Evolutionary conservation across 2,888 invertebrate species (phyloP).

Genomic region (Biston stratarius): DNA sequence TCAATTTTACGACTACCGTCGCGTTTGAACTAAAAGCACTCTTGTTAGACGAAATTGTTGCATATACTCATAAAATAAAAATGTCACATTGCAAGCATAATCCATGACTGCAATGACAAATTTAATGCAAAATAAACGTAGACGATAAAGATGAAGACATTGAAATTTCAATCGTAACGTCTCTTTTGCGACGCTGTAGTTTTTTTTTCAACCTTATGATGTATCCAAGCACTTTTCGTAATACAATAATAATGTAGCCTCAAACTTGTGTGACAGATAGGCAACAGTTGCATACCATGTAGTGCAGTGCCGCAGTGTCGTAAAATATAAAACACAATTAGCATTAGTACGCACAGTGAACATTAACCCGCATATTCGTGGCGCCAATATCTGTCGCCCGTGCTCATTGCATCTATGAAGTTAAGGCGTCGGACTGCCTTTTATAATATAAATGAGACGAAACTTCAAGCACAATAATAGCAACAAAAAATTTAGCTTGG

Average conservation of each 20-base stretch:
- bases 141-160: constrained; percentile 1
- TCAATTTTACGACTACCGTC: constrained; percentile 26
- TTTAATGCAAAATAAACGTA: not conserved
- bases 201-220: constrained; percentile 1
- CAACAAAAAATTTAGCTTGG: not conserved
- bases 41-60: constrained; percentile 24
- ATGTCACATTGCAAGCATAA: constrained; percentile 13
- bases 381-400: constrained; percentile 67
- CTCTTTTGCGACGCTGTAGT: not conserved
- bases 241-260: constrained; percentile 28
- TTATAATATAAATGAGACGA: not conserved
- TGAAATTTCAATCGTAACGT: not conserved
- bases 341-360: constrained; percentile 53
- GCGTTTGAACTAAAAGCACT: constrained; percentile 24
- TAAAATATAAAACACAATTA: constrained; percentile 49
- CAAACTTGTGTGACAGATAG: constrained; percentile 38
- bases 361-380: constrained; percentile 75
- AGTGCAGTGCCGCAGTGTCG: constrained; percentile 38
- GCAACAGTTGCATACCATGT: constrained; percentile 48
- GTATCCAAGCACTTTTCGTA: constrained; percentile 2
- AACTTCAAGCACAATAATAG: not conserved
- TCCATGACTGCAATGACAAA: constrained; percentile 7
- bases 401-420: constrained; percentile 62
- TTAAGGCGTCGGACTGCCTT: constrained; percentile 30
- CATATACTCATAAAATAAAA: constrained; percentile 20